Conservation (phyloP, 2,797 vertebrate genomes). For the Scyliorhinus canicula region DNA sequence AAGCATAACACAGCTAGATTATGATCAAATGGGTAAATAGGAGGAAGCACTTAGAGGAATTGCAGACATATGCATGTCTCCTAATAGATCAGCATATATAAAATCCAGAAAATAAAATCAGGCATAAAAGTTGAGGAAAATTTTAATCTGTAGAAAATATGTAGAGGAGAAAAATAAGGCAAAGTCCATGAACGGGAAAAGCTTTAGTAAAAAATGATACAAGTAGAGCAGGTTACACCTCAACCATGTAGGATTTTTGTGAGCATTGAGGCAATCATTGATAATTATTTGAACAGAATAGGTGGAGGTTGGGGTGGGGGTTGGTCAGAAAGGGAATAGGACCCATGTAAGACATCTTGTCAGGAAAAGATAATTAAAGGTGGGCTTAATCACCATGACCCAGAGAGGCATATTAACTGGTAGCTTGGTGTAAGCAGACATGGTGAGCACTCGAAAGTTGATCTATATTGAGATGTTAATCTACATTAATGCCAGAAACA, state of each 20-base stretch:
- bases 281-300: neutral
- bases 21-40: neutral
- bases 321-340: neutral
- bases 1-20: neutral
- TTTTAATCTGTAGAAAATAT: neutral
- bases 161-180: neutral
- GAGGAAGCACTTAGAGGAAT: neutral
- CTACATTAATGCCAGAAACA: neutral
- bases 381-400: neutral
- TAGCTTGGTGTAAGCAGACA: neutral
- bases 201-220: neutral
- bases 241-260: neutral
- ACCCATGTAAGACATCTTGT: neutral
- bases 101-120: neutral
- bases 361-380: neutral
- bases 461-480: neutral
- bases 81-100: neutral
- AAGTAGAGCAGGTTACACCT: neutral
- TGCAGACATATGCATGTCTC: neutral
- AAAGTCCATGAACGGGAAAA: neutral
- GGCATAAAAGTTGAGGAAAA: neutral
- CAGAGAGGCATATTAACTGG: neutral
- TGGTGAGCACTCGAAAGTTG: neutral
- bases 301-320: neutral
- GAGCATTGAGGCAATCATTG: neutral